Percentiles rank a stretch among this genome's conserved stretches.
phyloP scores from a whole-genome alignment of 1,140 invertebrate genomes.

The Drosophila sp. region DNA sequence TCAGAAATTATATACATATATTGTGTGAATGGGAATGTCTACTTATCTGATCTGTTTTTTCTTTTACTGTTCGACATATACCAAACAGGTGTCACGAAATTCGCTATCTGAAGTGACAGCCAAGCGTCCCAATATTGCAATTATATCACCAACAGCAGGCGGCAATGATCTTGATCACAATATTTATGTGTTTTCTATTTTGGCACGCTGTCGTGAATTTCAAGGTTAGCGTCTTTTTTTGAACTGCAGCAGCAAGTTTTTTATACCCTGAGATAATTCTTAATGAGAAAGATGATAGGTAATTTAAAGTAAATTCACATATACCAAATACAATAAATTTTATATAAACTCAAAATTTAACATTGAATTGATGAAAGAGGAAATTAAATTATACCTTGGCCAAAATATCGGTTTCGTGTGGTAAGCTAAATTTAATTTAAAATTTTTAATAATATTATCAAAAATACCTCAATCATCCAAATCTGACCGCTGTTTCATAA shows the following conservation, averaged over 20 bases:
- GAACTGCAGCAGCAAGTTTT: background rate
- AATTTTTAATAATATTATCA: too few species aligned
- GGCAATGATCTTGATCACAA: conserved; percentile 81
- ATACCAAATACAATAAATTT: too few species aligned
- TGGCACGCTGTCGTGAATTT: conserved; percentile 70
- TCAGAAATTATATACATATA: conserved; percentile 2
- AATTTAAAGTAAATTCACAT: too few species aligned
- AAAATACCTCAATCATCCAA: too few species aligned
- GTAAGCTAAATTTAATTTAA: too few species aligned
- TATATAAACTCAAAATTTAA: too few species aligned
- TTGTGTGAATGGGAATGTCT: background rate
- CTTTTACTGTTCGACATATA: conserved; percentile 23
- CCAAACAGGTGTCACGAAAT: conserved; percentile 36
- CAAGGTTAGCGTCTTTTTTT: conserved; percentile 56
- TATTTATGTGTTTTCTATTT: conserved; percentile 80
- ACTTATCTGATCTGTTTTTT: background rate
- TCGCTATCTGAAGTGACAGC: conserved; percentile 17
- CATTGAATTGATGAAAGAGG: too few species aligned
- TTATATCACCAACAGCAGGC: conserved; percentile 43
- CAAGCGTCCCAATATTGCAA: conserved; percentile 21
- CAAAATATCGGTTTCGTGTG: too few species aligned
- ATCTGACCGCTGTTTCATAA: too few species aligned
- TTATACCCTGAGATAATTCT: too few species aligned
- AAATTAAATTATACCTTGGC: too few species aligned
- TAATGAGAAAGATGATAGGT: too few species aligned